phyloP scores from a whole-genome alignment of 2,113 vertebrate species.

The Mirounga angustirostris region DNA sequence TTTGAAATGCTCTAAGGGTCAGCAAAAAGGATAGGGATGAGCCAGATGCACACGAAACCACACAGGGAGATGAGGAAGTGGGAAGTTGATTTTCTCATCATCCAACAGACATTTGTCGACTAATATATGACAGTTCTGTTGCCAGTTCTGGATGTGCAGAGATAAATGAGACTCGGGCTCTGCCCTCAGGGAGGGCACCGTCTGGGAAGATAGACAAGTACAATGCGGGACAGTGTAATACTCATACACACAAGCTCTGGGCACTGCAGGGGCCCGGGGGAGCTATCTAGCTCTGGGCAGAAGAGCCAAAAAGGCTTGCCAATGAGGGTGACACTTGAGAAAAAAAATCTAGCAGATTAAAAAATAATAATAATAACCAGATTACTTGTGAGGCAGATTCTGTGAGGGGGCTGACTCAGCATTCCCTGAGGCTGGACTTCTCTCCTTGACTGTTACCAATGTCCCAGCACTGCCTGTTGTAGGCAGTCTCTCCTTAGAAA shows the following conservation, averaged over 20 bases:
- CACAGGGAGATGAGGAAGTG: neutral
- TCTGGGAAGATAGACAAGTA: neutral
- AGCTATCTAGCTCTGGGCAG: neutral
- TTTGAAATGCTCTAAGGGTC: slow-evolving; percentile 23
- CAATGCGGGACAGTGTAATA: too few species aligned
- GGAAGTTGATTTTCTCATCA: neutral
- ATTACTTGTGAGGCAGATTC: neutral
- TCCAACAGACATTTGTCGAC: neutral
- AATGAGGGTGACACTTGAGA: neutral
- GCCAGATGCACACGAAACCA: neutral
- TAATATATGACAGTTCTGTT: neutral
- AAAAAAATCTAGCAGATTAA: slow-evolving; percentile 20
- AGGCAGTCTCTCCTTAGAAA: neutral
- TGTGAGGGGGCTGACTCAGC: neutral
- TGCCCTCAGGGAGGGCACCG: neutral
- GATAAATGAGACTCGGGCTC: neutral
- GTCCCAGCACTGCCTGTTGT: neutral
- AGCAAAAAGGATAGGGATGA: neutral
- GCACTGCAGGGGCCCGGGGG: neutral
- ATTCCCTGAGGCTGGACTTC: neutral
- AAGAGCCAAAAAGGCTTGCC: neutral
- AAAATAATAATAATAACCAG: neutral
- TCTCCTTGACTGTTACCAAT: neutral
- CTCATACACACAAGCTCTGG: neutral
- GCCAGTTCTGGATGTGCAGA: neutral